These are phyloP conservation scores for Drosophila glabriapex DNA, from an alignment of 2,888 invertebrate species.

Conservation along the genomic window DNA sequence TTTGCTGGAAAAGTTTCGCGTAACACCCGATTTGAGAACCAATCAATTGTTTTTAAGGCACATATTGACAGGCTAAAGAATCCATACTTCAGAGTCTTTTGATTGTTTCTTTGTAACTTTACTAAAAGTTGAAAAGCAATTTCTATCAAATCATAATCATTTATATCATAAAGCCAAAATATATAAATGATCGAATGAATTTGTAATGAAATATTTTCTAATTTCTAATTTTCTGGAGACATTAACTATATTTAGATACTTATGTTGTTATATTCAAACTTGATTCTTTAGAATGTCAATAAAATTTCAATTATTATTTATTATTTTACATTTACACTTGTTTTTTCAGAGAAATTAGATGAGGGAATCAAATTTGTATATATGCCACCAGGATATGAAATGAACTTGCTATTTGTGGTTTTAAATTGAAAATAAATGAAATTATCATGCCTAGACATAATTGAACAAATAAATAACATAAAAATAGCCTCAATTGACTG, in stretches of 20 bases:
- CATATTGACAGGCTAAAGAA: background rate
- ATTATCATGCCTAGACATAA: background rate
- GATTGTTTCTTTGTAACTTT: background rate
- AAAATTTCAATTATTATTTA: background rate
- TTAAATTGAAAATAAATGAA: background rate
- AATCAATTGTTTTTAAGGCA: background rate
- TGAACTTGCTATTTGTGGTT: background rate
- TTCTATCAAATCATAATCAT: too few relatives aligned
- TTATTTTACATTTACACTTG: background rate
- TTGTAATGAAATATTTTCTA: background rate
- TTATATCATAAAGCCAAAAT: too few relatives aligned
- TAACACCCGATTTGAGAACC: background rate
- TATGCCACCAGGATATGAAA: background rate
- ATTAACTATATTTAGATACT: background rate
- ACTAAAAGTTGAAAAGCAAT: background rate
- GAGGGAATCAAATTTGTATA: background rate
- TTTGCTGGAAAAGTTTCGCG: background rate
- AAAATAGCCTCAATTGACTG: background rate
- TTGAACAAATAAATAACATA: background rate
- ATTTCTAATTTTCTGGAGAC: background rate
- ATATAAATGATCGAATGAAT: background rate
- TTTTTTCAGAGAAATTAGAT: background rate
- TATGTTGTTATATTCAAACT: background rate
- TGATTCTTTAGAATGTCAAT: background rate
- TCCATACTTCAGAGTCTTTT: background rate